Conservation (phyloP, 2,113 vertebrate species). For the Corythaeola cristata region DNA sequence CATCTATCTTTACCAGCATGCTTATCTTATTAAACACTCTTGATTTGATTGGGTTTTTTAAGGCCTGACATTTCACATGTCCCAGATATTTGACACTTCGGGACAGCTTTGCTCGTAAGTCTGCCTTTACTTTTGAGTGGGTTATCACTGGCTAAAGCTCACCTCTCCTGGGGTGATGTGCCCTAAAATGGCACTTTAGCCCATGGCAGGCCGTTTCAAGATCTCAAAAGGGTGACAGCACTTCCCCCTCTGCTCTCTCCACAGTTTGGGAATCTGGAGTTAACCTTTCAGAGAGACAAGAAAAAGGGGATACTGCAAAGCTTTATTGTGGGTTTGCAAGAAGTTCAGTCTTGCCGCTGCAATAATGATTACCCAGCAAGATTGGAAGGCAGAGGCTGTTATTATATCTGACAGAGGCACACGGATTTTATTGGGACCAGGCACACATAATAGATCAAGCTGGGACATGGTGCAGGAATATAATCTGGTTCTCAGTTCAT, state of each 20-base stretch:
- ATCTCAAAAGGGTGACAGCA: not conserved
- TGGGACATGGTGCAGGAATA: not conserved
- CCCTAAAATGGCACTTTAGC: not conserved
- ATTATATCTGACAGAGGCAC: constrained; percentile 20
- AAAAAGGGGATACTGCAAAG: not conserved
- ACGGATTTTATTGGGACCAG: not conserved
- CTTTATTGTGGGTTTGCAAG: constrained; percentile 6
- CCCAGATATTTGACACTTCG: not conserved
- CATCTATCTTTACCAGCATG: not conserved
- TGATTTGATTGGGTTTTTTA: not conserved
- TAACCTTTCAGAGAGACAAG: not conserved
- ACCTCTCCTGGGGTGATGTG: not conserved
- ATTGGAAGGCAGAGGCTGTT: constrained; percentile 16
- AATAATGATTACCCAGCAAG: constrained; percentile 10
- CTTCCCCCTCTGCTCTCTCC: not conserved
- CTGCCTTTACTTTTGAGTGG: not conserved
- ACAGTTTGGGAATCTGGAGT: not conserved
- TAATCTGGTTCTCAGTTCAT: not conserved
- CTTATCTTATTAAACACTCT: not conserved
- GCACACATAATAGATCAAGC: not conserved
- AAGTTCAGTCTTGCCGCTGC: not conserved
- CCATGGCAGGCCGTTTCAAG: not conserved
- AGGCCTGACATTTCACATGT: not conserved
- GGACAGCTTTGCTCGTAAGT: not conserved
- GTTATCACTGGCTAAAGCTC: not conserved